A percentile compares a stretch with the other conserved stretches of the same genome.
Conservation (phyloP, 2,797 vertebrate genomes). For the Microhierax caerulescens region DNA sequence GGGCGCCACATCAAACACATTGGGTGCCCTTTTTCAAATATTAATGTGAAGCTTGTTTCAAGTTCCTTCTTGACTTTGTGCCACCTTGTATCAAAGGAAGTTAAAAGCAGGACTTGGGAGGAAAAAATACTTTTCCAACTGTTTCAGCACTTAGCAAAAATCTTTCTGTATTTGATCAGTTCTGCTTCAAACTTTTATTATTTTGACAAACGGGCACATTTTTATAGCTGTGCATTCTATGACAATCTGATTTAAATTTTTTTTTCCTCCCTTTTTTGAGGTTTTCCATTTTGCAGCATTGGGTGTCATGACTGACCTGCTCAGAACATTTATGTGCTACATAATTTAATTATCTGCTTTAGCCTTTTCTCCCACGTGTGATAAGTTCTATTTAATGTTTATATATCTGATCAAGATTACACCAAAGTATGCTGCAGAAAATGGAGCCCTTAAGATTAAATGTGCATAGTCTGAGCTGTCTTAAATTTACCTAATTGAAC, state of each 20-base stretch:
- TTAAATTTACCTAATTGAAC: not conserved
- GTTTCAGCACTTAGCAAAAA: slow-evolving; percentile 78
- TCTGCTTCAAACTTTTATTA: slow-evolving; percentile 68
- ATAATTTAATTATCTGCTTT: not conserved
- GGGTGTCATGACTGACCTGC: not conserved
- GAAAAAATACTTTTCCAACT: slow-evolving; percentile 75
- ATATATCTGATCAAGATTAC: not conserved
- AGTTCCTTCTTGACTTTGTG: slow-evolving; percentile 86
- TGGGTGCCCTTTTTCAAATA: slow-evolving; percentile 93
- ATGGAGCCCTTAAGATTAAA: not conserved
- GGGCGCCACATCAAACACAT: slow-evolving; percentile 91
- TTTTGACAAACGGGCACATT: slow-evolving; percentile 67
- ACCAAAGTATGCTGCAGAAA: not conserved
- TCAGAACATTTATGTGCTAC: not conserved
- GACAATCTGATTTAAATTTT: not conserved
- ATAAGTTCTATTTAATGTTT: not conserved
- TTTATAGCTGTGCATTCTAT: slow-evolving; percentile 16
- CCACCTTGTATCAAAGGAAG: slow-evolving; percentile 88
- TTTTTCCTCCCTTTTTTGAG: not conserved
- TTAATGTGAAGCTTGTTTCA: slow-evolving; percentile 91
- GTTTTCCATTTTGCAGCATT: not conserved
- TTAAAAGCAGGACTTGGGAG: slow-evolving; percentile 81
- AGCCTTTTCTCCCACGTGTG: not conserved
- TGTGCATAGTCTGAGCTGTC: not conserved
- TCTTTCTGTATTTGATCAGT: slow-evolving; percentile 74